phyloP scores from a whole-genome alignment of 2,797 vertebrate genomes.

The Leucoraja ocellata region DNA sequence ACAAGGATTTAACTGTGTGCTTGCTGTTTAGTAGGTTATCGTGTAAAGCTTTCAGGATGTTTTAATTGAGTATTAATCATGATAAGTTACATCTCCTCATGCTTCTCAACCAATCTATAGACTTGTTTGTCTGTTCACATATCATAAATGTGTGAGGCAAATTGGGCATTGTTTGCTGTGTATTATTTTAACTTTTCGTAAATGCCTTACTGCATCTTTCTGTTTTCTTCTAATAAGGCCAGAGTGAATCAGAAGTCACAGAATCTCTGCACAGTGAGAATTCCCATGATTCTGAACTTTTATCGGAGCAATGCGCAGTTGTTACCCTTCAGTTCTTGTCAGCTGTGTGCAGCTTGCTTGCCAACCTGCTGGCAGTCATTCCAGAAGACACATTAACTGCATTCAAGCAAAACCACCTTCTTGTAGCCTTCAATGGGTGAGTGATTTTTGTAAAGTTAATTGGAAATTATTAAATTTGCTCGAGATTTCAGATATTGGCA shows the following conservation, averaged over 20 bases:
- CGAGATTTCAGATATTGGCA: background rate
- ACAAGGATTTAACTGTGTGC: background rate
- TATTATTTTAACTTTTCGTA: background rate
- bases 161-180: background rate
- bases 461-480: background rate
- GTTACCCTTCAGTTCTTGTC: slow-evolving; percentile 79
- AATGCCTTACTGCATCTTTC: background rate
- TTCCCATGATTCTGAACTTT: slow-evolving; percentile 52
- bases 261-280: slow-evolving; percentile 60
- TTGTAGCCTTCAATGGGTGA: slow-evolving; percentile 73
- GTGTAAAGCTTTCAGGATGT: background rate
- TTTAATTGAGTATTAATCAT: background rate
- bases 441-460: slow-evolving; percentile 39
- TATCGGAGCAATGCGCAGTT: slow-evolving; percentile 55
- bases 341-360: slow-evolving; percentile 75
- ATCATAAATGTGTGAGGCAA: background rate
- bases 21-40: too few relatives aligned
- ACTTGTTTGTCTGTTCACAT: too few relatives aligned
- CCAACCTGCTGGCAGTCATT: slow-evolving; percentile 71
- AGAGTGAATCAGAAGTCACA: slow-evolving; percentile 65
- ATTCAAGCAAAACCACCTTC: slow-evolving; percentile 61
- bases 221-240: slow-evolving; percentile 57
- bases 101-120: too few relatives aligned
- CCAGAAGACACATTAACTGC: slow-evolving; percentile 71
- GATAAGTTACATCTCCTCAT: too few relatives aligned